These are phyloP conservation scores for Ectobius pallidus DNA, from an alignment of 2,888 invertebrate genomes.

Conservation along the genomic window DNA sequence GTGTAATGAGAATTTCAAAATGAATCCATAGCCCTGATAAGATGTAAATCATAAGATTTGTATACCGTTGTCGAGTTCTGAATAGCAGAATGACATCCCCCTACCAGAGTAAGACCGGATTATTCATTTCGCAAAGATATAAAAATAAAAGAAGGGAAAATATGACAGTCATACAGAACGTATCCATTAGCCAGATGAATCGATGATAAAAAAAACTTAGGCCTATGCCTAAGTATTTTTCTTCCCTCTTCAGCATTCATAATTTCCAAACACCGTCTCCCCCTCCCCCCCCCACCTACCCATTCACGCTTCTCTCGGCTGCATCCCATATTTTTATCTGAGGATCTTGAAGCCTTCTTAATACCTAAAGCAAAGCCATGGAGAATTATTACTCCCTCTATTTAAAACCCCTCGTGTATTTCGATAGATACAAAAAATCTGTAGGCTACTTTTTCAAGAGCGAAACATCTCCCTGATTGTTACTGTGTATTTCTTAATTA, in stretches of 20 bases:
- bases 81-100: background rate
- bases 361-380: background rate
- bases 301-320: background rate
- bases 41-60: too few relatives aligned
- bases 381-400: background rate
- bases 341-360: background rate
- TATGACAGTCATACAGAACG: constrained; percentile 1
- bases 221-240: constrained; percentile 14
- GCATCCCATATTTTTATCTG: background rate
- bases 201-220: constrained; percentile 26
- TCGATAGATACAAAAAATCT: background rate
- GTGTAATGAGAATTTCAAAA: too few relatives aligned
- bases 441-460: too few relatives aligned
- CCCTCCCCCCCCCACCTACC: background rate
- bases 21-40: too few relatives aligned
- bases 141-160: constrained; percentile 5
- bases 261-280: constrained; percentile 17
- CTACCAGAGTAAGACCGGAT: background rate
- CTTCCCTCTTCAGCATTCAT: constrained; percentile 13
- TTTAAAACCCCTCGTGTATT: background rate
- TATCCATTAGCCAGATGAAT: constrained; percentile 41
- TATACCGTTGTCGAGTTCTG: too few relatives aligned
- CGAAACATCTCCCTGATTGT: too few relatives aligned
- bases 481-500: too few relatives aligned
- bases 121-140: constrained; percentile 16